Evolutionary conservation across 2,113 vertebrate genomes (phyloP).

Genomic region (Mustela lutreola): DNA sequence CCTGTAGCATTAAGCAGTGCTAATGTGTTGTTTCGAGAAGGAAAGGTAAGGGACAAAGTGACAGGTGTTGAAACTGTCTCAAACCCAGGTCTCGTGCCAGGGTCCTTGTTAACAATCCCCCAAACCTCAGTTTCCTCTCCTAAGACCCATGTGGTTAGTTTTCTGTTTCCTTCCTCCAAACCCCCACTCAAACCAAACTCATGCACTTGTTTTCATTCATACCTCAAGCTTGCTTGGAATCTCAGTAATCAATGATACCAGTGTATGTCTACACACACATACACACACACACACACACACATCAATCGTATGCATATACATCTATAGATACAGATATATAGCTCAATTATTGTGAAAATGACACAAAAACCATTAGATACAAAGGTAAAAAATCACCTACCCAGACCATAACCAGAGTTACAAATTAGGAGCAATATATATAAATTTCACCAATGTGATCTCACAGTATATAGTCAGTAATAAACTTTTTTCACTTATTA

Average conservation of each 20-base stretch:
- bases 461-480: not conserved
- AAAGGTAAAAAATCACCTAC: constrained; percentile 22
- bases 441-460: not conserved
- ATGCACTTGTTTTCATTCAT: constrained; percentile 15
- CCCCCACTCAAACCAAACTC: not conserved
- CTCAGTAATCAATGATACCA: not conserved
- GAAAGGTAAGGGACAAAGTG: not conserved
- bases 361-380: not conserved
- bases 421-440: not conserved
- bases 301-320: not conserved
- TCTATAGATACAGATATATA: not conserved
- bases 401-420: constrained; percentile 26
- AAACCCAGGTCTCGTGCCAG: not conserved
- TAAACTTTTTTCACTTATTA: not conserved
- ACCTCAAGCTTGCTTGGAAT: not conserved
- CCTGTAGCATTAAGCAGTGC: not conserved
- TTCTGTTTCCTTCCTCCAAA: not conserved
- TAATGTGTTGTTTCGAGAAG: not conserved
- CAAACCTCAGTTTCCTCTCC: not conserved
- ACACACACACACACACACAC: too few relatives aligned
- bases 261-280: not conserved
- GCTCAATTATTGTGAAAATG: not conserved
- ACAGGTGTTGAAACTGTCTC: not conserved
- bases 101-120: not conserved
- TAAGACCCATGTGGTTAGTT: not conserved